Conservation (phyloP, 2,113 vertebrate genomes). For the Etheostoma cragini region DNA sequence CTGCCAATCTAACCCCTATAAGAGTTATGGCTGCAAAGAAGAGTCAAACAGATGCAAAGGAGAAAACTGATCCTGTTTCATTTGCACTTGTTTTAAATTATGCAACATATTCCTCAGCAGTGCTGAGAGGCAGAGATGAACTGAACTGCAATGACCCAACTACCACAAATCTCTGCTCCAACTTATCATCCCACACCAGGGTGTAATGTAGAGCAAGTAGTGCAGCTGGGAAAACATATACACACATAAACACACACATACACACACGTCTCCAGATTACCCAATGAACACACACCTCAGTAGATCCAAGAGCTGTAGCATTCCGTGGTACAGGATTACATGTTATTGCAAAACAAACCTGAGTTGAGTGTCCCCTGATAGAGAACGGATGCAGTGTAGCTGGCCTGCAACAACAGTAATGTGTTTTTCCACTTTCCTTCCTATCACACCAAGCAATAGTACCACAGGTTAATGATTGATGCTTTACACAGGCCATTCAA, state of each 20-base stretch:
- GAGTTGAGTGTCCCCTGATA: slow-evolving; percentile 52
- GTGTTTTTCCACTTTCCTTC: slow-evolving; percentile 73
- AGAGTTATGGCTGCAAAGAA: slow-evolving; percentile 26
- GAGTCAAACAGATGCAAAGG: slow-evolving; percentile 13
- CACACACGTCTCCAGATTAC: slow-evolving; percentile 40
- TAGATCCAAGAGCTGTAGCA: slow-evolving; percentile 39
- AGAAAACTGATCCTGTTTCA: slow-evolving; percentile 24
- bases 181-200: slow-evolving; percentile 52
- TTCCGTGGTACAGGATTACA: slow-evolving; percentile 59
- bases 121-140: slow-evolving; percentile 47
- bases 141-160: slow-evolving; percentile 64
- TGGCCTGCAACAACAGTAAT: slow-evolving; percentile 27
- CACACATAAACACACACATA: slow-evolving; percentile 28
- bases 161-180: slow-evolving; percentile 22
- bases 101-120: slow-evolving; percentile 41
- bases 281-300: slow-evolving; percentile 56
- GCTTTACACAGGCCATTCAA: slow-evolving; percentile 33
- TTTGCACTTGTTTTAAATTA: slow-evolving; percentile 37
- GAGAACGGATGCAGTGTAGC: slow-evolving; percentile 45
- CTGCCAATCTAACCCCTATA: slow-evolving; percentile 40
- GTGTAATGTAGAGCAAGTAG: slow-evolving; percentile 50
- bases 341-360: slow-evolving; percentile 69
- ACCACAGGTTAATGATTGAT: slow-evolving; percentile 72
- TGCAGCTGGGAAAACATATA: slow-evolving; percentile 68
- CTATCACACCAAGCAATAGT: slow-evolving; percentile 21